A percentile compares a stretch with the other conserved stretches of the same genome.
phyloP scores from a whole-genome alignment of 2,888 invertebrate genomes.

The Drosophila formosana region DNA sequence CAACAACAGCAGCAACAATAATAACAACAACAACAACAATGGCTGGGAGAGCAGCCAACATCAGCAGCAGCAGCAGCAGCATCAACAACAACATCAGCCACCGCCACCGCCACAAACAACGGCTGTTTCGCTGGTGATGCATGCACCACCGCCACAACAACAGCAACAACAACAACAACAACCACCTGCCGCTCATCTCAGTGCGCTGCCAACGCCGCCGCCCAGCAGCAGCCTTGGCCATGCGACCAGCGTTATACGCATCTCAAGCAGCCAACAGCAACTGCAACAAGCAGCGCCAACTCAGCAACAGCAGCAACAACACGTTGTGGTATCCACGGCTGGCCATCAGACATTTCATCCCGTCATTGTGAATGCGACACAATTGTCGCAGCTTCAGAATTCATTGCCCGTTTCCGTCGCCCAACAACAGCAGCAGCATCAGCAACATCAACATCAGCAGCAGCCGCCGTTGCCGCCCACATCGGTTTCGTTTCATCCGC shows the following conservation, averaged over 20 bases:
- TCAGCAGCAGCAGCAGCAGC: slow-evolving; percentile 61
- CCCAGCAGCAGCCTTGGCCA: slow-evolving; percentile 85
- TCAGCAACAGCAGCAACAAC: slow-evolving; percentile 48
- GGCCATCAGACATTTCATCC: slow-evolving; percentile 86
- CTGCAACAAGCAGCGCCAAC: slow-evolving; percentile 85
- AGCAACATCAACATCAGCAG: slow-evolving; percentile 50
- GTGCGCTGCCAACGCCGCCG: slow-evolving; percentile 65
- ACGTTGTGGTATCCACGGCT: slow-evolving; percentile 57
- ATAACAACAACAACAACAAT: slow-evolving; percentile 52
- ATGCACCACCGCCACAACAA: slow-evolving; percentile 78
- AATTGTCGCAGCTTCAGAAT: slow-evolving; percentile 87
- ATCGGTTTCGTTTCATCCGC: slow-evolving; percentile 70
- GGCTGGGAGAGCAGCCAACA: slow-evolving; percentile 56
- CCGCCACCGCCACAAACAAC: slow-evolving; percentile 80
- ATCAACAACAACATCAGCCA: slow-evolving; percentile 67
- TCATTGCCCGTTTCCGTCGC: slow-evolving; percentile 61
- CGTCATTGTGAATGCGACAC: slow-evolving; percentile 93
- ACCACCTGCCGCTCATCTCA: slow-evolving; percentile 76
- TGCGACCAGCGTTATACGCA: slow-evolving; percentile 93
- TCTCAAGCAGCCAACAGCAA: slow-evolving; percentile 88
- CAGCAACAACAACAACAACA: slow-evolving; percentile 62
- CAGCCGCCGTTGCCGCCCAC: slow-evolving; percentile 72
- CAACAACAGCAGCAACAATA: slow-evolving; percentile 42
- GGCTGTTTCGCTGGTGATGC: slow-evolving; percentile 82
- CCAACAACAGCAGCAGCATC: slow-evolving; percentile 72